Conservation (phyloP, 1,140 invertebrate genomes). For the Drosophila ananassae region DNA sequence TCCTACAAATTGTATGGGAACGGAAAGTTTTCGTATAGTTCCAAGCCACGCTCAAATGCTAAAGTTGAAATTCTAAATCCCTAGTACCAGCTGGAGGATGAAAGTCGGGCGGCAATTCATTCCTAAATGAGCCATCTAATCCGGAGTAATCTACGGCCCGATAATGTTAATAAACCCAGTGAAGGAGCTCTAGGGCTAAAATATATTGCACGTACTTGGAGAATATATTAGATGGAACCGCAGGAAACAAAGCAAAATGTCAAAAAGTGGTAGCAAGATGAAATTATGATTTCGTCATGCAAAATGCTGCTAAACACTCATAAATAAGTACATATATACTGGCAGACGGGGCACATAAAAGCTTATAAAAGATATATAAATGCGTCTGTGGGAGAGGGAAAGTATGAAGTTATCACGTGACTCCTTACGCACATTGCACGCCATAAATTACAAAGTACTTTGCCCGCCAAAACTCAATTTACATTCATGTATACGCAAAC, state of each 20-base stretch:
- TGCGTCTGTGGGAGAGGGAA: constrained; percentile 17
- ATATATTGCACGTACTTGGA: constrained; percentile 70
- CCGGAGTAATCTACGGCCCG: constrained; percentile 55
- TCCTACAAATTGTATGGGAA: constrained; percentile 49
- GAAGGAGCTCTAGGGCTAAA: constrained; percentile 40
- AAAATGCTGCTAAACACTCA: constrained; percentile 74
- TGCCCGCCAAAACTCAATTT: constrained; percentile 79
- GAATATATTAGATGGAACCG: constrained; percentile 47
- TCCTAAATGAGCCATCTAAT: constrained; percentile 66
- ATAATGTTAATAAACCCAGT: constrained; percentile 69
- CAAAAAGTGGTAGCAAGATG: constrained; percentile 56
- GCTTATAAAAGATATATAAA: constrained; percentile 54
- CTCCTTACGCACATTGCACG: constrained; percentile 80
- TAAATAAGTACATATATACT: constrained; percentile 60
- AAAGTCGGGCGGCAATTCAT: constrained; percentile 19
- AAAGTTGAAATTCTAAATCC: constrained; percentile 50
- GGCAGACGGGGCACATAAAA: constrained; percentile 31
- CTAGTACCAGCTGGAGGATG: not conserved
- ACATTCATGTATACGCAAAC: constrained; percentile 64
- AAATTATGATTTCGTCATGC: constrained; percentile 82
- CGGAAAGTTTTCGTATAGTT: constrained; percentile 24
- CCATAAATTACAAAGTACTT: constrained; percentile 83
- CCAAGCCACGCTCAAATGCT: constrained; percentile 43
- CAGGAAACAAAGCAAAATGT: constrained; percentile 72
- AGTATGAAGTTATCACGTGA: constrained; percentile 79